These are phyloP conservation scores for Heliconius charithonia DNA, from an alignment of 2,888 invertebrate genomes.

Conservation along the genomic window DNA sequence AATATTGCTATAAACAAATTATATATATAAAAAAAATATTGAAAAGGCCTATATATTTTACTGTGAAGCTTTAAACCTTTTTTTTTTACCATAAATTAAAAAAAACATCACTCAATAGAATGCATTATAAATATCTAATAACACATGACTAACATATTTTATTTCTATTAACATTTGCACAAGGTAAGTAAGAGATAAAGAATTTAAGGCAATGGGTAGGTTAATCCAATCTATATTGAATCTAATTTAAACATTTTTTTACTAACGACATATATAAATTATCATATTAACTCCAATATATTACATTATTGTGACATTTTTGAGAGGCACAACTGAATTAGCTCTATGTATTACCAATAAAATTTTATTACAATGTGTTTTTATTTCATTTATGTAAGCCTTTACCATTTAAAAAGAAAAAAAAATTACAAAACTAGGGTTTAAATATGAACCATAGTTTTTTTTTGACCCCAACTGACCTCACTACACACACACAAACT, in stretches of 20 bases:
- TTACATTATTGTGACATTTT: conserved; percentile 53
- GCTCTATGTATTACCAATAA: conserved; percentile 69
- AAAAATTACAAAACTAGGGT: neutral
- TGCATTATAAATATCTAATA: neutral
- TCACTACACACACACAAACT: too few relatives aligned
- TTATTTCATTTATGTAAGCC: conserved; percentile 39
- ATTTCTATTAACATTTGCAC: neutral
- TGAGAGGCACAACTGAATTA: conserved; percentile 65
- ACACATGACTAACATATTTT: neutral
- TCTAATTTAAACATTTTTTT: neutral
- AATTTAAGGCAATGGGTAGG: neutral
- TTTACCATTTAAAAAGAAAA: neutral
- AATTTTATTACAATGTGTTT: conserved; percentile 66
- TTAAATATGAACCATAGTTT: too few relatives aligned
- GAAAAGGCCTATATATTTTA: conserved; percentile 12
- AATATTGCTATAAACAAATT: neutral
- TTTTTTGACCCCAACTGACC: too few relatives aligned
- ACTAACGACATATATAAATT: neutral
- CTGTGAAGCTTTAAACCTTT: conserved; percentile 10
- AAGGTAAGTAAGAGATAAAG: neutral
- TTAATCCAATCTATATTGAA: neutral
- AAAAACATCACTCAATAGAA: neutral
- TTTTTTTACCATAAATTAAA: neutral
- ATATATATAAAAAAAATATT: neutral
- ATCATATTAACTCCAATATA: conserved; percentile 52